Evolutionary conservation across 2,797 vertebrate species (phyloP).

Genomic region (Sus cebifrons): DNA sequence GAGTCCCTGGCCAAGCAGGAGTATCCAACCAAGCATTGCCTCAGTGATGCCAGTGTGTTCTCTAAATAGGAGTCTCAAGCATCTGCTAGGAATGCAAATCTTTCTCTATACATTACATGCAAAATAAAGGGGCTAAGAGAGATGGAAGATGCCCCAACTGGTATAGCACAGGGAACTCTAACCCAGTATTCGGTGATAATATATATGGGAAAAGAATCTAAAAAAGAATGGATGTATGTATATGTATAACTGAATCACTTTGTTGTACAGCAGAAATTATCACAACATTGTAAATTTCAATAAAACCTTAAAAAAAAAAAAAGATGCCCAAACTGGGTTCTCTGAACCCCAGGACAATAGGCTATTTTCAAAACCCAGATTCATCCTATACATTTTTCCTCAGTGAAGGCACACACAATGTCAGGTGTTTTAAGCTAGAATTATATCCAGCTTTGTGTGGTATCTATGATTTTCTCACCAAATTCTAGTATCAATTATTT

Average conservation of each 20-base stretch:
- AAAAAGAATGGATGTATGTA: too few relatives aligned
- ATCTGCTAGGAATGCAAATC: slow-evolving; percentile 9
- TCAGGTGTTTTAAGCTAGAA: neutral
- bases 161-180: too few relatives aligned
- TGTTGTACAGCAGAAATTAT: too few relatives aligned
- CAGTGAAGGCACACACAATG: neutral
- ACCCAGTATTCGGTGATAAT: too few relatives aligned
- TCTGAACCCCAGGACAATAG: neutral
- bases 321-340: neutral
- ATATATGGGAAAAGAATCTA: too few relatives aligned
- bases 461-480: slow-evolving; percentile 33
- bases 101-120: neutral
- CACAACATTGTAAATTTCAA: too few relatives aligned
- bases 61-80: neutral
- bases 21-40: neutral
- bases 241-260: too few relatives aligned
- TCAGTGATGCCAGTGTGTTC: neutral
- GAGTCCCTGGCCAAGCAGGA: neutral
- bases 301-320: too few relatives aligned
- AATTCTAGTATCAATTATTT: slow-evolving; percentile 4
- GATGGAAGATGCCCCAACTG: neutral
- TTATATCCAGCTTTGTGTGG: neutral
- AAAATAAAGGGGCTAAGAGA: slow-evolving; percentile 18
- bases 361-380: neutral
- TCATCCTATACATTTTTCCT: neutral